Evolutionary conservation across 2,888 invertebrate species (phyloP), one percentile per base, ranked within the genome.

Genomic region (Osmoderma eremita): DNA sequence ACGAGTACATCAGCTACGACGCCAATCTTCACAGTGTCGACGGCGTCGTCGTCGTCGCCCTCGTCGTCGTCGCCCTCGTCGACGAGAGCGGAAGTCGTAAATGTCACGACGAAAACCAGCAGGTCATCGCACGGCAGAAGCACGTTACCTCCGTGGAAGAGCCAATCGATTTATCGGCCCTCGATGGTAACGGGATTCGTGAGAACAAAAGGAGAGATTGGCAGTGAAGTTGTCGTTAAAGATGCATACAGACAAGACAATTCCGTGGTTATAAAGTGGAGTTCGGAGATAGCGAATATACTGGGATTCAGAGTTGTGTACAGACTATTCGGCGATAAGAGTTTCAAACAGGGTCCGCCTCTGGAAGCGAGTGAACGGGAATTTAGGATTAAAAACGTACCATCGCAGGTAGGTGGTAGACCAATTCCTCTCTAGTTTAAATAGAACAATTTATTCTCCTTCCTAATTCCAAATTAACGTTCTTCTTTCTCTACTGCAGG

Each of bases 351-450:
- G 80, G 95, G 95, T 3, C 94, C 95, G 13, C 94, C 94, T 1
- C 82, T 96, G 67, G 94, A 95, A 82, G 90, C 94, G 17, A 93
- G 93, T 77, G 94, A 95, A 83, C 85, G 94, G 75, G 95, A 95
- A 82, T 95, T 95, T 78, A 94, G 93, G 83, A 94, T 96, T 68
- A 94, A 94, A 83, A 95, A 95, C 78, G 94, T 96, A 68, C 95
- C 95, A 49, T 88, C 92, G 8, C 94, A 92, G 88, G 92, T 92
- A 82, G 15, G 12, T 65, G 15, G 56, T 5, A 4, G 15, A 50
- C 3, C 18, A 58, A n/a, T 41, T 22, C 13, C 22, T 3, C 5
- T 48, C 20, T 50, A n/a, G n/a, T 6, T 5, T n/a, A 50, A 50
- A 4, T 24, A 6, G 18, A 24, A 50, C n/a, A 50, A 50, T 6